phyloP scores from a whole-genome alignment of 2,797 vertebrate species.

The Pangasius krempfi region DNA sequence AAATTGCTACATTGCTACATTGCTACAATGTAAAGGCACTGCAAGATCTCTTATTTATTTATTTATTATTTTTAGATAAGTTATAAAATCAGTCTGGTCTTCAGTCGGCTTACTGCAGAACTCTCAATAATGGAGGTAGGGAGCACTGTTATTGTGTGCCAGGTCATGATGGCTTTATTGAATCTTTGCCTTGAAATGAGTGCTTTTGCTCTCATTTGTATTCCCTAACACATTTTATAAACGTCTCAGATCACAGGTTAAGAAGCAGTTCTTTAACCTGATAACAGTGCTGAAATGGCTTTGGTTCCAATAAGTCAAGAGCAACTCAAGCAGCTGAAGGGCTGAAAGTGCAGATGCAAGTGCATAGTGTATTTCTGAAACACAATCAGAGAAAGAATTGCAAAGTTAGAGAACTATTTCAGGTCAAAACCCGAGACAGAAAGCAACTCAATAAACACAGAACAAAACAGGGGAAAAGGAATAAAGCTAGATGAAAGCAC shows the following conservation, averaged over 20 bases:
- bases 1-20: too few relatives aligned
- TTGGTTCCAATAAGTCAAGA: neutral
- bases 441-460: neutral
- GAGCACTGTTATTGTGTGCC: neutral
- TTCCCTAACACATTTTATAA: conserved; percentile 3
- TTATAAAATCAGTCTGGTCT: neutral
- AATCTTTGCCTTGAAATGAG: conserved; percentile 2
- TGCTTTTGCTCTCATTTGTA: neutral
- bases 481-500: neutral
- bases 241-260: neutral
- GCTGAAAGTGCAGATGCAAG: neutral
- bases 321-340: neutral
- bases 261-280: neutral
- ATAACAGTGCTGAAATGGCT: neutral
- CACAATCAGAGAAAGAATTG: neutral
- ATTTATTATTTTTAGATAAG: neutral
- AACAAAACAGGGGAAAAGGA: neutral
- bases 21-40: neutral
- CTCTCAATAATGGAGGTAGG: neutral
- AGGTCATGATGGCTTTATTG: neutral
- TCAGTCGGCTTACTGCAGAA: neutral
- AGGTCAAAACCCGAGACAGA: neutral
- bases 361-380: neutral
- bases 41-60: neutral
- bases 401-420: neutral